Evolutionary conservation across 1,140 invertebrate genomes (phyloP).

Genomic region (Listronotus oregonensis): DNA sequence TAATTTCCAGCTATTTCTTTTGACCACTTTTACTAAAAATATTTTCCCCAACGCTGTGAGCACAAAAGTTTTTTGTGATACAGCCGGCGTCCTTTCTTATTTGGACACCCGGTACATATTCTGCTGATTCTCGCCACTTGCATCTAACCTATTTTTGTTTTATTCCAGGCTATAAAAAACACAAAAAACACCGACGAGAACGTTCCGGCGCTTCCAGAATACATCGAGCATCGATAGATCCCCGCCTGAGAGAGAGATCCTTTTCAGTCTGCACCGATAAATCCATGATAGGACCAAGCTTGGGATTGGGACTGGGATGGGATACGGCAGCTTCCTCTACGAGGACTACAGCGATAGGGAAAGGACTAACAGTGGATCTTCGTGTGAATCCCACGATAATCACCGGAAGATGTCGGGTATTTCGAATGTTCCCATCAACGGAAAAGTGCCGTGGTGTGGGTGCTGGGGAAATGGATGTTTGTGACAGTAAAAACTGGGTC

Average conservation of each 20-base stretch:
- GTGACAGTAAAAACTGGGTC: slow-evolving; percentile 51
- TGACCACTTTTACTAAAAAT: too few relatives aligned
- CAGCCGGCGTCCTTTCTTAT: too few relatives aligned
- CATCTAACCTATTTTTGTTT: background rate
- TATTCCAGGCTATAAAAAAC: slow-evolving; percentile 45
- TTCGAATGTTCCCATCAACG: slow-evolving; percentile 59
- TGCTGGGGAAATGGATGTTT: slow-evolving; percentile 87
- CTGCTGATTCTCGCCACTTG: too few relatives aligned
- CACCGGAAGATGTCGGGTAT: slow-evolving; percentile 64
- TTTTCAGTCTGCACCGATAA: slow-evolving; percentile 52
- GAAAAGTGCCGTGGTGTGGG: slow-evolving; percentile 83
- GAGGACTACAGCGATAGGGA: slow-evolving; percentile 66
- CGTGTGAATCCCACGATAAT: slow-evolving; percentile 59
- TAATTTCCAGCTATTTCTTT: too few relatives aligned
- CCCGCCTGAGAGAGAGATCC: slow-evolving; percentile 46
- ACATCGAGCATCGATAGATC: slow-evolving; percentile 36
- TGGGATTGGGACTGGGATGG: slow-evolving; percentile 36
- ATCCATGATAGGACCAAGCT: slow-evolving; percentile 42
- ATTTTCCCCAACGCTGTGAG: too few relatives aligned
- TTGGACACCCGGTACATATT: too few relatives aligned
- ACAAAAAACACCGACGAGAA: slow-evolving; percentile 45
- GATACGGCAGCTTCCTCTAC: slow-evolving; percentile 38
- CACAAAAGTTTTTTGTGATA: too few relatives aligned
- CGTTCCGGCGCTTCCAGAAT: slow-evolving; percentile 28
- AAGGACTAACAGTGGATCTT: slow-evolving; percentile 69